phyloP scores from a whole-genome alignment of 2,113 vertebrate species.

The Brachirus orientalis region DNA sequence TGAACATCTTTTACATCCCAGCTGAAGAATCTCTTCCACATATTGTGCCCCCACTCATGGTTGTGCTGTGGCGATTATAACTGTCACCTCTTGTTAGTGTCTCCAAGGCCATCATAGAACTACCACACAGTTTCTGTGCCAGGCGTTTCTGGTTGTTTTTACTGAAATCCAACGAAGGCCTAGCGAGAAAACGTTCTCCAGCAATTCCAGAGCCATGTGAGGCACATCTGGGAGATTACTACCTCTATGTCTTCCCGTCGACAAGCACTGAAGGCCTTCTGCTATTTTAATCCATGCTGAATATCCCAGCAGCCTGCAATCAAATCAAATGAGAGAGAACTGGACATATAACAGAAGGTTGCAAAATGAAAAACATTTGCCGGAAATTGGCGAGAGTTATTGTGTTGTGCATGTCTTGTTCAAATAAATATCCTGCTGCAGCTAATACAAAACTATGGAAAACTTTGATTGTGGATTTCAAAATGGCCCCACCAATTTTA shows the following conservation, averaged over 20 bases:
- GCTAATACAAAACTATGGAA: slow-evolving; percentile 12
- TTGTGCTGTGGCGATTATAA: slow-evolving; percentile 60
- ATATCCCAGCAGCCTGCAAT: slow-evolving; percentile 73
- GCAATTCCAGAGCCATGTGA: slow-evolving; percentile 65
- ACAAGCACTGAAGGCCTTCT: slow-evolving; percentile 56
- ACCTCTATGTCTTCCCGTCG: slow-evolving; percentile 41
- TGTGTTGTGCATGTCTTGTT: slow-evolving; percentile 58
- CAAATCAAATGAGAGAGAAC: slow-evolving; percentile 63
- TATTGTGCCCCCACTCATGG: slow-evolving; percentile 46
- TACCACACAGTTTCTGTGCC: slow-evolving; percentile 54
- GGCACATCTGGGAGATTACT: slow-evolving; percentile 77
- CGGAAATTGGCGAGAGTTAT: slow-evolving; percentile 45
- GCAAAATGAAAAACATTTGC: slow-evolving; percentile 63
- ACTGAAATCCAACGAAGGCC: slow-evolving; percentile 62
- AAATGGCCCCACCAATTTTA: neutral
- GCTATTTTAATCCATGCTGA: slow-evolving; percentile 68
- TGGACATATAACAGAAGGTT: slow-evolving; percentile 62
- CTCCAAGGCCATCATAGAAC: slow-evolving; percentile 65
- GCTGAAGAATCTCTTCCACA: slow-evolving; percentile 53
- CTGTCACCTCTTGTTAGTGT: slow-evolving; percentile 66
- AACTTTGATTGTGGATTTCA: slow-evolving; percentile 10
- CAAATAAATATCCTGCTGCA: slow-evolving; percentile 31
- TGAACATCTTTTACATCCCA: slow-evolving; percentile 42
- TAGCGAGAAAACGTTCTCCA: slow-evolving; percentile 52
- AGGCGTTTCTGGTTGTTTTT: slow-evolving; percentile 71